Conservation (phyloP, 53 echinoderm and acorn worm species). For the Paracentrotus lividus region DNA sequence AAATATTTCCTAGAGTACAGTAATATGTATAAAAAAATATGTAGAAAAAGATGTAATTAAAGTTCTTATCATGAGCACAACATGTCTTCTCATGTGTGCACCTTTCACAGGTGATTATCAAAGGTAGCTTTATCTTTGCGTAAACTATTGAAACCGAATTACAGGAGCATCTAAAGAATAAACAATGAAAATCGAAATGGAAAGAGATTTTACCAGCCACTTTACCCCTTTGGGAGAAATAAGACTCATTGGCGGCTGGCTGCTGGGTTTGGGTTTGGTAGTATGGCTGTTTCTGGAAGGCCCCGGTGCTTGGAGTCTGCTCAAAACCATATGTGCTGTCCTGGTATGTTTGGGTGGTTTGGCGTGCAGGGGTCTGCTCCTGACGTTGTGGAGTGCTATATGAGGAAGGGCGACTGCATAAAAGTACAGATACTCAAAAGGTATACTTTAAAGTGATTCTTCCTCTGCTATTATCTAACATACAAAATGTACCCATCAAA, state of each 20-base stretch:
- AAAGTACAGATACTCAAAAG: neutral
- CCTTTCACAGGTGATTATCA: too few species aligned
- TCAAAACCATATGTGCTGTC: conserved; percentile 84
- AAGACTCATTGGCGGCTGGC: conserved; percentile 80
- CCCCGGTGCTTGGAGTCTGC: conserved; percentile 74
- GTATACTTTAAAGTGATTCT: too few species aligned
- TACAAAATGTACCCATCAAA: too few species aligned
- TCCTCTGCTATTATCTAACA: too few species aligned
- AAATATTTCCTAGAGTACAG: too few species aligned
- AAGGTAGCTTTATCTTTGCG: too few species aligned
- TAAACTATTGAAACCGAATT: too few species aligned
- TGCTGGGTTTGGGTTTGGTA: conserved; percentile 91
- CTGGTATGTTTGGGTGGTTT: conserved; percentile 84
- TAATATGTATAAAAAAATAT: too few species aligned
- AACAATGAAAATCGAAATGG: neutral
- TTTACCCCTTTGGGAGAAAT: conserved; percentile 83
- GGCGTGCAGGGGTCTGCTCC: conserved; percentile 76
- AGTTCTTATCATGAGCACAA: too few species aligned
- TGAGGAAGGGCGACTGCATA: neutral
- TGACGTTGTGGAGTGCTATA: conserved; percentile 78
- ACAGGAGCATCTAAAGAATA: neutral
- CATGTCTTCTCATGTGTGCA: too few species aligned
- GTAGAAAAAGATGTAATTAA: too few species aligned
- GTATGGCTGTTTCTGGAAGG: conserved; percentile 96
- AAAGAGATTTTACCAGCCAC: conserved; percentile 47